Evolutionary conservation across 2,113 vertebrate genomes (phyloP), one percentile per base, ranked within the genome.

Genomic region (Amphiprion ocellaris): DNA sequence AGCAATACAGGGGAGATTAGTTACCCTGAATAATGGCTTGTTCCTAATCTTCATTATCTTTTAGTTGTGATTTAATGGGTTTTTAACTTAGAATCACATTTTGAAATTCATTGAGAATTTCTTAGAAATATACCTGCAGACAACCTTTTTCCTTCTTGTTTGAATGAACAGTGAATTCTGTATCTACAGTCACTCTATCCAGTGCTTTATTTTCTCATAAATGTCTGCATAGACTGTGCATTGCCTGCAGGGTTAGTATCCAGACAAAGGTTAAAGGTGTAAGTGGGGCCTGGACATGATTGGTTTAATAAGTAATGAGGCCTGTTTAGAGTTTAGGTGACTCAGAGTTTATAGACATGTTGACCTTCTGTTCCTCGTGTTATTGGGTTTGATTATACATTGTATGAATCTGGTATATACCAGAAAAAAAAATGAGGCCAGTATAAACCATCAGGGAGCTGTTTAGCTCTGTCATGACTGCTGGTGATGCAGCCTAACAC

Each of bases 281-380:
- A 55, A 53, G 23, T n/a, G 19, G n/a, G 16, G 19, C 3, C 17
- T 16, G 39, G 23, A 17, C 14, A 2, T 26, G 55, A 41, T 46
- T 70, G 53, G 64, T 82, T 74, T 30, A 66, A 56, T 37, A 44
- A 28, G 24, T 14, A 33, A 65, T 69, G 16, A 0, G n/a, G 19
- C 7, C 56, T 44, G 17, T n/a, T 66, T 28, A 47, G 59, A 56
- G 67, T 59, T 59, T 55, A 7, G n/a, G 33, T 58, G 47, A 64
- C 30, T 15, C 33, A 37, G 33, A 79, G 50, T 62, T 65, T 55
- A 54, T 12, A 30, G 23, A 71, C 49, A 61, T 3, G 0, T 44
- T 60, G n/a, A 64, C 26, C 59, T 30, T 71, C 39, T 30, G 49
- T 37, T 17, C 23, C 30, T n/a, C 9, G 19, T 68, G 2, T 52